Conservation (phyloP, 2,888 invertebrate species). For the Penaeus monodon region DNA sequence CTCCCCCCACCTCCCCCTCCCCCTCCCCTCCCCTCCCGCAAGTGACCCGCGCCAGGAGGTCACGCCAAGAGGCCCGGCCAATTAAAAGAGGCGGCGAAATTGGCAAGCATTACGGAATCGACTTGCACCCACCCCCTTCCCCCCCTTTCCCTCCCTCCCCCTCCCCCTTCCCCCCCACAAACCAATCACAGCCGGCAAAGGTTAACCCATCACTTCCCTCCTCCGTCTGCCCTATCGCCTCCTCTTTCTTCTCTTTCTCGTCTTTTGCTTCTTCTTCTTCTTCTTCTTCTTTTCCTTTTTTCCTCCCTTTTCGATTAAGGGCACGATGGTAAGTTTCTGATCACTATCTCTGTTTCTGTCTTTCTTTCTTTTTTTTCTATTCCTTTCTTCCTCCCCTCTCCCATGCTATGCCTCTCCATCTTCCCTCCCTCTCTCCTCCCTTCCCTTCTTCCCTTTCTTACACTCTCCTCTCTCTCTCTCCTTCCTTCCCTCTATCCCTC, state of each 20-base stretch:
- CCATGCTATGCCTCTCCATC: no score
- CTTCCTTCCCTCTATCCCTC: not conserved
- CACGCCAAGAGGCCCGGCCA: no score
- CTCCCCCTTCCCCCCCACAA: no score
- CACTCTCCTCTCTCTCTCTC: not conserved
- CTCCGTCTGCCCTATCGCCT: not conserved
- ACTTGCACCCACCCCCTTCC: not conserved
- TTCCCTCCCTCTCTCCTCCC: no score
- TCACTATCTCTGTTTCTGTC: not conserved
- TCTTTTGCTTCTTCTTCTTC: not conserved
- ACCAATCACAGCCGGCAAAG: conserved; percentile 19
- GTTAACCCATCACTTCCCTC: conserved; percentile 27
- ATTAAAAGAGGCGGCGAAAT: no score
- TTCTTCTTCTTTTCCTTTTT: not conserved
- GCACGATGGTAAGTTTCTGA: no score
- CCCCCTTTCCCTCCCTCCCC: not conserved
- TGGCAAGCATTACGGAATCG: no score
- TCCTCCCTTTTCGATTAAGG: conserved; percentile 15
- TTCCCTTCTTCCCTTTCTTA: not conserved
- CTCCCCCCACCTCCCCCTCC: no score
- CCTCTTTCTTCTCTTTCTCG: no score
- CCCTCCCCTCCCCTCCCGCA: no score
- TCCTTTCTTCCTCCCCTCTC: not conserved
- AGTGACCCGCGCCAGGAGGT: no score
- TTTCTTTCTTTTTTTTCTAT: not conserved